Base-by-base conservation (phyloP, 2,888 invertebrate genomes). In the Proisotoma minuta region DNA sequence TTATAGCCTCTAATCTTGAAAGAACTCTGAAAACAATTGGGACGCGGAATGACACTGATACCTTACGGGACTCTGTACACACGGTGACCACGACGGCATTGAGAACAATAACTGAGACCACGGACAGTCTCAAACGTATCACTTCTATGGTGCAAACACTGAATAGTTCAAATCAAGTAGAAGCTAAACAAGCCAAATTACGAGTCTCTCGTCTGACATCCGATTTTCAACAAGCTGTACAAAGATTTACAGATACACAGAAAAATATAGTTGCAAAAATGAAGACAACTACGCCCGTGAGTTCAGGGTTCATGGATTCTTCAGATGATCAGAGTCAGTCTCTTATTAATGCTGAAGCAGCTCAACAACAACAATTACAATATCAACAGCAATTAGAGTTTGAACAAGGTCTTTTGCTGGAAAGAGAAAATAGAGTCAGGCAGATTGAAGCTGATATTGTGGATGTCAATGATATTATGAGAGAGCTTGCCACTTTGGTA, bases 381-480 rank as follows among this genome's bases (percentile, higher is more conserved):
- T 70, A 76, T 8, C 77, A 78, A 4, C 83, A 85, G 75, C 83
- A 84, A 49, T 78, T 89, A 47, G 85, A 88, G 74, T 89, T 89
- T 76, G 88, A 91, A 76, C 86, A 88, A 65, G 88, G 88, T 67
- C 82, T 93, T 81, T 77, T 91, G 60, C 74, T 87, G 39, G 93
- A 94, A 74, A 83, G 89, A 53, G 90, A 92, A 75, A 84, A 86
- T 10, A 85, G 88, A 76, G 85, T 93, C 68, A 83, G 83, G 73
- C 85, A 86, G 76, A 87, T 94, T 53, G 93, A 93, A 77, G 84
- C 85, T 0, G 87, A 89, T 76, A 85, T 91, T 57, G 78, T 91
- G 63, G 91, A 92, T 77, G 87, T 91, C 4, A 89, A 89, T 77
- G 84, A 87, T 77, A 89, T 91, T 66, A 90, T 91, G 87, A 83